These are phyloP conservation scores for human DNA, from an alignment of 2,113 vertebrate species.

Conservation along the genomic window DNA sequence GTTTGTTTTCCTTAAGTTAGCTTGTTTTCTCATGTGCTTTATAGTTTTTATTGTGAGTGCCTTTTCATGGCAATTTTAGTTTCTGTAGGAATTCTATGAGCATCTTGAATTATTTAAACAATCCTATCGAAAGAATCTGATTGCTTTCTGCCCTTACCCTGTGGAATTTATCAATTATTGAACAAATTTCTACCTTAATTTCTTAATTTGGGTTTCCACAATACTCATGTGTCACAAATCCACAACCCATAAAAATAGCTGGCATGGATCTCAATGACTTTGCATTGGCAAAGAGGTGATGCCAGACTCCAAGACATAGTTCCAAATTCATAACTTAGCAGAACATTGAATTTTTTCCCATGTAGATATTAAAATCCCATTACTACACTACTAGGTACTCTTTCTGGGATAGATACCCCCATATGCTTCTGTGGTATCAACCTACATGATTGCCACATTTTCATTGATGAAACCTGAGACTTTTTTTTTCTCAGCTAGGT, in stretches of 20 bases:
- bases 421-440: not conserved
- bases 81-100: not conserved
- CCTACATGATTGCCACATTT: not conserved
- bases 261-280: not conserved
- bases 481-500: not conserved
- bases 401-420: not conserved
- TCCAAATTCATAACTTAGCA: not conserved
- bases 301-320: not conserved
- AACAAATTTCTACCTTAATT: slow-evolving; percentile 18
- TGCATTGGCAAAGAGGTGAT: not conserved
- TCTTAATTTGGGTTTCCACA: not conserved
- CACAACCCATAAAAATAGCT: not conserved
- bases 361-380: not conserved
- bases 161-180: not conserved
- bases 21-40: not conserved
- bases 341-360: not conserved
- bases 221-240: not conserved
- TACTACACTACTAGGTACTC: not conserved
- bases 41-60: not conserved
- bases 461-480: not conserved
- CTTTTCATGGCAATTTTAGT: not conserved
- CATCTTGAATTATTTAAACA: not conserved
- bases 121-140: not conserved
- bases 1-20: not conserved
- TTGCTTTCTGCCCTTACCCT: not conserved